phyloP scores from a whole-genome alignment of 2,797 vertebrate species.

The Pseudocheirus occidentalis region DNA sequence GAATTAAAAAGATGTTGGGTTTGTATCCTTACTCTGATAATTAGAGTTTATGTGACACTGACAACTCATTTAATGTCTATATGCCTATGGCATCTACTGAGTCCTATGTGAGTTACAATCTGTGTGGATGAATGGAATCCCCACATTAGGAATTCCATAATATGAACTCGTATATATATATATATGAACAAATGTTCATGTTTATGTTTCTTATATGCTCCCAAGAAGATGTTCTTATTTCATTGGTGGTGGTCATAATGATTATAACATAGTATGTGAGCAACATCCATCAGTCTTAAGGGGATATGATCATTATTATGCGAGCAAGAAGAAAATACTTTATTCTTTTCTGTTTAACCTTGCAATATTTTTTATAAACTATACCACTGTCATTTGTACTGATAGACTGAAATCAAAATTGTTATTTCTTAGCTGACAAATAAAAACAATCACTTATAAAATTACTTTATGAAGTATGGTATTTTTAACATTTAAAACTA shows the following conservation, averaged over 20 bases:
- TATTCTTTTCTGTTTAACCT: neutral
- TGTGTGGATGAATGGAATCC: neutral
- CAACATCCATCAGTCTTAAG: neutral
- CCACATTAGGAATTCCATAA: neutral
- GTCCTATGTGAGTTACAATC: too few relatives aligned
- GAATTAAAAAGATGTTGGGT: neutral
- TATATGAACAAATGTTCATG: too few relatives aligned
- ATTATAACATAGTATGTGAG: neutral
- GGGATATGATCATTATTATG: neutral
- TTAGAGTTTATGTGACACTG: neutral
- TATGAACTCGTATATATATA: too few relatives aligned
- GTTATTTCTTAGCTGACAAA: conserved; percentile 32
- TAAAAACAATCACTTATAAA: conserved; percentile 3
- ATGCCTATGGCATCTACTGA: neutral
- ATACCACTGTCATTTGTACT: conserved; percentile 12
- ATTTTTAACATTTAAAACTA: neutral
- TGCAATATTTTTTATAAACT: conserved; percentile 30
- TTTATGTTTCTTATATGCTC: neutral
- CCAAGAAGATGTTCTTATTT: neutral
- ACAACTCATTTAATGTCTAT: neutral
- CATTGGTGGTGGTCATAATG: neutral
- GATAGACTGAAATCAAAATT: conserved; percentile 34
- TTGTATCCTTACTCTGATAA: neutral
- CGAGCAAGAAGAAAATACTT: neutral
- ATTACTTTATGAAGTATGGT: neutral